Base-by-base conservation (phyloP, 1,140 invertebrate genomes). In the Hylaeus volcanicus region DNA sequence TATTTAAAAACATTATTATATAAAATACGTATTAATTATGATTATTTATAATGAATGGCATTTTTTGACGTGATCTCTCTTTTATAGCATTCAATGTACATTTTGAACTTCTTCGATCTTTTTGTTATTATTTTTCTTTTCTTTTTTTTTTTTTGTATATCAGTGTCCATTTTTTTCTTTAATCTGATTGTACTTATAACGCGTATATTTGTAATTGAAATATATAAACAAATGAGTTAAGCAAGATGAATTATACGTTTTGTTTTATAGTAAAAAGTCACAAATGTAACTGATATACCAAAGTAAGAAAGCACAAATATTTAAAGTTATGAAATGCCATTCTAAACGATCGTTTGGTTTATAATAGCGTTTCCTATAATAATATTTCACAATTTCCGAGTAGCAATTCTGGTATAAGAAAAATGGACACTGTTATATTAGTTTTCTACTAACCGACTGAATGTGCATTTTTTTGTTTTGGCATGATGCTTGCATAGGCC, bases 401-500 rank as follows among this genome's bases (percentile, higher is more conserved):
- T 60, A 60, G 61, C 14, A 9, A 41, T 37, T 45, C 61, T 72
- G 45, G 37, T 63, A 55, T 55, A 81, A 87, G 80, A 81, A 86
- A 84, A 90, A 90, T 89, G 84, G 88, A 91, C 87, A 90, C 87
- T 87, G 86, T 71, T 56, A 81, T 73, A 86, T 74, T 88, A 86
- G 79, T 90, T 89, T 87, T 80, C 68, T 74, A 91, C 89, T 92
- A 92, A 92, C 90, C 77, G 71, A 90, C 73, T 88, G 84, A 91
- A 89, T 90, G 87, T 90, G 89, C 87, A 88, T 89, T 90, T 91
- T 92, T 90, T 89, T 91, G 88, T 91, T 91, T 88, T 90, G 83
- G 89, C 91, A 92, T 92, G 89, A 89, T 89, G 90, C 91, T 93
- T 93, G 84, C 86, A 90, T 92, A 93, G 92, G 91, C 87, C 81